Evolutionary conservation across 2,113 vertebrate genomes (phyloP), one percentile per base, ranked within the genome.

Genomic region (Peromyscus polionotus): DNA sequence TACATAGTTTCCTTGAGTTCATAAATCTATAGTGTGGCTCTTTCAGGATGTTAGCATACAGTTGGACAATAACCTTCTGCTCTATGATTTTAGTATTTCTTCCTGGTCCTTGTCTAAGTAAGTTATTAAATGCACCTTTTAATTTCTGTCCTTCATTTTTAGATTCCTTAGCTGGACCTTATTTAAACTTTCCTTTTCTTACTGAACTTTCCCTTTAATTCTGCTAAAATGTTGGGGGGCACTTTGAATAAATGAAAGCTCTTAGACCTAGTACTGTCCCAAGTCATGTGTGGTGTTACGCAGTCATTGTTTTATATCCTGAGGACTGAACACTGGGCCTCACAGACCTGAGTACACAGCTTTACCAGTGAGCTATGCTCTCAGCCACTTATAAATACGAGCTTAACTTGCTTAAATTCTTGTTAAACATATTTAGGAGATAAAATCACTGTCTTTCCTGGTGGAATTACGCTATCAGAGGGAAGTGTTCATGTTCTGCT

Each of bases 51-150:
- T 3, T 51, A 51, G 20, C 67, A 84, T 51, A 57, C 54, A 63
- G 22, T 73, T 91, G 88, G 20, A 31, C 54, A 63, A 19, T 33
- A 92, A 86, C 3, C 14, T 84, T 77, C 45, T 5, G 45, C 31
- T 51, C 51, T 72, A 3, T 48, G 19, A 28, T 67, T 57, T 88
- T 72, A 96, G 79, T 67, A 67, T 67, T 77, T 89, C 57, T 61
- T 87, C 33, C 14, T 90, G 14, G 91, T 88, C 26, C 81, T 84
- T 83, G 45, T 14, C 63, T 88, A 96, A 77, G 79, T 68, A 57
- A 61, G 7, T 81, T 85, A 42, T 80, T 63, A 92, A 89, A 75
- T 54, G 3, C 10, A 85, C 42, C 26, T 92, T 91, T 91, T 67
- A 76, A 72, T 83, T 88, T 88, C 26, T 91, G 7, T 28, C 79